Base-by-base conservation (phyloP, 2,888 invertebrate genomes). In the Trilocha varians region DNA sequence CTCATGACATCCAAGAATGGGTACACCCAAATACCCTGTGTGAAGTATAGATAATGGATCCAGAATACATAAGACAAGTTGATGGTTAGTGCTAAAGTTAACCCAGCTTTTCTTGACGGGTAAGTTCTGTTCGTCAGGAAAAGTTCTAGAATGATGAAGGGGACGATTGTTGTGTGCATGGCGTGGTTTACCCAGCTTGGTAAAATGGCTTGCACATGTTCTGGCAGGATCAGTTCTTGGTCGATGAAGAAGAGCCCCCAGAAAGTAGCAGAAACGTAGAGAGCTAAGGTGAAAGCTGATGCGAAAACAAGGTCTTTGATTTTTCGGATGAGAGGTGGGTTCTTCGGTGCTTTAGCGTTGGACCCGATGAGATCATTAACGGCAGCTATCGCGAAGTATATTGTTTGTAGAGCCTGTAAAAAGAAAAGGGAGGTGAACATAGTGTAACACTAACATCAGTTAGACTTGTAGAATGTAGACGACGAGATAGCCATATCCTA, bases 141-240 rank as follows among this genome's bases (percentile, higher is more conserved):
- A 66, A 93, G 84, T 76, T 97, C 97, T 38, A 94, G 57, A 1
- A 93, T 49, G 11, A 93, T 90, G 53, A 94, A 91, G 0, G 94
- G 83, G 55, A 93, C 83, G 41, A 96, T 92, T 50, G 91, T 89
- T 1, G 96, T 95, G 71, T 97, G 97, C 89, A 94, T 90, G 0
- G 91, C 80, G 66, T 97, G 97, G 70, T 98, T 98, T 16, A 96
- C 73, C 97, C 97, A 97, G 18, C 72, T 72, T 2, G 98, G 97
- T 57, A 96, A 93, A 43, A 91, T 89, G n/a, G 87, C 79, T 62
- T 95, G 96, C 40, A 97, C 70, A 3, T 88, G 88, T 55, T 89
- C 90, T 0, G 97, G 97, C 61, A 95, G 92, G 16, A 98, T 94
- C n/a, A 97, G 78, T 57, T 95, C 94, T 47, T 96, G 91, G 70